These are phyloP conservation scores for Mustelus asterias DNA, from an alignment of 2,113 vertebrate genomes.

Conservation along the genomic window DNA sequence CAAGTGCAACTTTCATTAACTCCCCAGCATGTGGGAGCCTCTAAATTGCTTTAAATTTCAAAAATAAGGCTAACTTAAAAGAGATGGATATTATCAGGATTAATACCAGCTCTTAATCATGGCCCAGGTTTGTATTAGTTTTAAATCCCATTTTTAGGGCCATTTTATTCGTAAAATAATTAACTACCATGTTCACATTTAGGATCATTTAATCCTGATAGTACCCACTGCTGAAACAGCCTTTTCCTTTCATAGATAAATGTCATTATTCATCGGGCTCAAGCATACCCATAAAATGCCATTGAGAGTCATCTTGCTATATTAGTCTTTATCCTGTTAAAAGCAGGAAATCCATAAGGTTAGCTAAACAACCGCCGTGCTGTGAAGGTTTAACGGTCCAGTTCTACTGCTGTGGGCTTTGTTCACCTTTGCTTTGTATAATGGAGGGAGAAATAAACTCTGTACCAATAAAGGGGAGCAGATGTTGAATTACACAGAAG, in stretches of 20 bases:
- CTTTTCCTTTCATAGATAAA: neutral
- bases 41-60: neutral
- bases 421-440: neutral
- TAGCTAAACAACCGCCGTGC: neutral
- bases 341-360: neutral
- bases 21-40: no score
- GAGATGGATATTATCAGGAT: neutral
- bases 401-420: neutral
- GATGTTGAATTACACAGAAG: neutral
- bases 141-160: neutral
- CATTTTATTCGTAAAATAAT: neutral
- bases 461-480: neutral
- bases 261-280: neutral
- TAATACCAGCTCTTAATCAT: neutral
- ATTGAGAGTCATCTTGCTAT: neutral
- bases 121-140: neutral
- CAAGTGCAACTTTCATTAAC: neutral
- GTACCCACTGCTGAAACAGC: neutral
- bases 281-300: neutral
- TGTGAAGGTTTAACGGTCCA: neutral
- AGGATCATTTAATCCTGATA: neutral
- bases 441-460: neutral
- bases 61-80: neutral
- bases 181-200: neutral
- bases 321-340: neutral